These are phyloP conservation scores for Melanostoma scalare DNA, from an alignment of 2,888 invertebrate genomes.

Conservation along the genomic window DNA sequence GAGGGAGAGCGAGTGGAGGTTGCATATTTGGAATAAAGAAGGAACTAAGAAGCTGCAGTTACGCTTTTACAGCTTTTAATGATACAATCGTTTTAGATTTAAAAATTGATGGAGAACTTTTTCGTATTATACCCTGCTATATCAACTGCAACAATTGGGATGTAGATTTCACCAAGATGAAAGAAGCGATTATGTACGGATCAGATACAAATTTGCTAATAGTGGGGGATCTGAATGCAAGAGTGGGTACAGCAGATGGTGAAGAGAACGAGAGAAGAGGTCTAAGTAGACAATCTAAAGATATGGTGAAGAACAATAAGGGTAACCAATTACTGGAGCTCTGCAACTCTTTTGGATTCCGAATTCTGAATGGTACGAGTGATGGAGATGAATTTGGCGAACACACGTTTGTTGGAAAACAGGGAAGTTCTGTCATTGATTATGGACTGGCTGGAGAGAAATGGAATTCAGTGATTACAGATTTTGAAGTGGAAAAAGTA, in stretches of 20 bases:
- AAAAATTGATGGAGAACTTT: too few relatives aligned
- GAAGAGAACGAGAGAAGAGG: slow-evolving; percentile 8
- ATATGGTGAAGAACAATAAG: slow-evolving; percentile 1
- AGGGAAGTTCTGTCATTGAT: too few relatives aligned
- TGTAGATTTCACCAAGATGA: slow-evolving; percentile 6
- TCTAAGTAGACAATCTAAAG: slow-evolving; percentile 5
- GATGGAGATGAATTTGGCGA: too few relatives aligned
- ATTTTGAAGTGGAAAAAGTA: background rate
- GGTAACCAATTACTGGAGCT: background rate
- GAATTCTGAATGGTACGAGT: background rate
- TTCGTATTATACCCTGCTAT: background rate
- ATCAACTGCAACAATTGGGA: slow-evolving; percentile 12
- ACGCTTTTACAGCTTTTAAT: too few relatives aligned
- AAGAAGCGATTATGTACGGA: slow-evolving; percentile 1
- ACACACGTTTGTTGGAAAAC: too few relatives aligned
- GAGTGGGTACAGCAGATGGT: slow-evolving; percentile 12
- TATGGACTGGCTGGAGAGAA: background rate
- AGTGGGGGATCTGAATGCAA: slow-evolving; percentile 3
- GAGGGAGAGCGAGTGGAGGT: slow-evolving; percentile 10
- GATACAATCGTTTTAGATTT: too few relatives aligned
- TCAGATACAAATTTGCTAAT: slow-evolving; percentile 1
- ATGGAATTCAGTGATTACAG: background rate
- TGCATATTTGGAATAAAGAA: slow-evolving; percentile 7
- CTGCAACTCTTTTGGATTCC: too few relatives aligned
- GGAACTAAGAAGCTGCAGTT: background rate